Base-by-base conservation (phyloP, 2,888 invertebrate genomes). In the Ctena decussata region DNA sequence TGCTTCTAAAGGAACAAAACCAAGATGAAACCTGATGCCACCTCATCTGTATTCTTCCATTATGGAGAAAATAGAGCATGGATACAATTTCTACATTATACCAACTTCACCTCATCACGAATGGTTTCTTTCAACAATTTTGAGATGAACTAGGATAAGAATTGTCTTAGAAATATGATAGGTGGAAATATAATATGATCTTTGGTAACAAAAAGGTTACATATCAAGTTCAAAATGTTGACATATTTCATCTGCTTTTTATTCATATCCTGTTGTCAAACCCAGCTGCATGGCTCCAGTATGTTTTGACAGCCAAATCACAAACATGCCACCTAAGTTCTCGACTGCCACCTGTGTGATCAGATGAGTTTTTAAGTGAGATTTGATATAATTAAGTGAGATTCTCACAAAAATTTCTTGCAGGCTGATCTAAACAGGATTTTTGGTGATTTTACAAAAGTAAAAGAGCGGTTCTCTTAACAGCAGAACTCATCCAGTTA, bases 111-210 rank as follows among this genome's bases (percentile, higher is more conserved):
- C 11, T 11, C 65, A 6, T 6, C 65, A 65, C 65, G 35, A 65
- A 32, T 2, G 18, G 3, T 21, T 65, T 35, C 15, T 65, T 65
- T 65, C 65, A 32, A 35, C 35, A 35, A 32, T 35, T 35, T 35
- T 35, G 5, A 65, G 65, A 65, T 65, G 65, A 65, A 65, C 65
- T 35, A 27, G 35, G 65, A 65, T 65, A 65, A 65, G 65, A 65
- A 3, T 18, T 53, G 18, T 65, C 35, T 24, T 12, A 24, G 65
- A 35, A 35, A 65, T 35, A 1, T 18, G 35, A 65, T 65, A 65
- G 35, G 32, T 21, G 5, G 65, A 32, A 65, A 65, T 65, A 65
- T 65, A 35, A 60, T 60, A 60, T 24, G 24, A 60, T 60, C 60
- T 60, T 60, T 30, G 18, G 8, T 60, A 11, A 60, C 60, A 60